phyloP scores from a whole-genome alignment of 2,888 invertebrate genomes.

The Cosmia trapezina region DNA sequence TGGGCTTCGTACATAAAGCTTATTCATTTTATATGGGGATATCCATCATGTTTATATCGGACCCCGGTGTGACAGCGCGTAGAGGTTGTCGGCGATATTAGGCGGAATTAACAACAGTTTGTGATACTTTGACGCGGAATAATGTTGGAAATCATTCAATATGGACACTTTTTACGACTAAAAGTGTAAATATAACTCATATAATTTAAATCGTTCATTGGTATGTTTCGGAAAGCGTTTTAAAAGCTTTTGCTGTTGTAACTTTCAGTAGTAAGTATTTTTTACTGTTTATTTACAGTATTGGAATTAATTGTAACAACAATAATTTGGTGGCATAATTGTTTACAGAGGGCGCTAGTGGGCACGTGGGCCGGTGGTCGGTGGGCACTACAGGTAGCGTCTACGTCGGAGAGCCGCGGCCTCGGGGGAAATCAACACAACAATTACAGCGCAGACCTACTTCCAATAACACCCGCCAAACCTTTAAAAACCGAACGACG shows the following conservation, averaged over 20 bases:
- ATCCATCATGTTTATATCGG: constrained; percentile 89
- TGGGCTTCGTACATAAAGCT: constrained; percentile 70
- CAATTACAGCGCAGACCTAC: constrained; percentile 88
- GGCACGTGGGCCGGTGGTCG: constrained; percentile 47
- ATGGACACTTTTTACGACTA: constrained; percentile 66
- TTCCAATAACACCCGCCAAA: constrained; percentile 84
- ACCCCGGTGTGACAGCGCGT: constrained; percentile 83
- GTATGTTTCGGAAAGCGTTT: constrained; percentile 9
- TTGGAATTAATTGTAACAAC: constrained; percentile 32
- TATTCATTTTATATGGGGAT: constrained; percentile 82
- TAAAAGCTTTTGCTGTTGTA: neutral
- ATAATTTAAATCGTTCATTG: constrained; percentile 3
- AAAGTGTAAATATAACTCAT: constrained; percentile 25
- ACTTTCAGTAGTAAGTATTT: neutral
- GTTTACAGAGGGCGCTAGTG: constrained; percentile 71
- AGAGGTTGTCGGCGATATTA: constrained; percentile 87
- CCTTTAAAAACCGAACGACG: constrained; percentile 79
- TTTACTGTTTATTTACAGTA: neutral
- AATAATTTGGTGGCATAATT: constrained; percentile 63
- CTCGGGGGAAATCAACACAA: constrained; percentile 88
- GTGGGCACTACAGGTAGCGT: constrained; percentile 75
- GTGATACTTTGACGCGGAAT: constrained; percentile 85
- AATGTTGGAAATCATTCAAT: constrained; percentile 79
- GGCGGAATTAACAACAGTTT: constrained; percentile 88
- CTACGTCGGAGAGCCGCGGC: constrained; percentile 75